These are phyloP conservation scores for Strongylocentrotus purpuratus DNA, from an alignment of 35 echinoderm and acorn worm species.

Conservation along the genomic window DNA sequence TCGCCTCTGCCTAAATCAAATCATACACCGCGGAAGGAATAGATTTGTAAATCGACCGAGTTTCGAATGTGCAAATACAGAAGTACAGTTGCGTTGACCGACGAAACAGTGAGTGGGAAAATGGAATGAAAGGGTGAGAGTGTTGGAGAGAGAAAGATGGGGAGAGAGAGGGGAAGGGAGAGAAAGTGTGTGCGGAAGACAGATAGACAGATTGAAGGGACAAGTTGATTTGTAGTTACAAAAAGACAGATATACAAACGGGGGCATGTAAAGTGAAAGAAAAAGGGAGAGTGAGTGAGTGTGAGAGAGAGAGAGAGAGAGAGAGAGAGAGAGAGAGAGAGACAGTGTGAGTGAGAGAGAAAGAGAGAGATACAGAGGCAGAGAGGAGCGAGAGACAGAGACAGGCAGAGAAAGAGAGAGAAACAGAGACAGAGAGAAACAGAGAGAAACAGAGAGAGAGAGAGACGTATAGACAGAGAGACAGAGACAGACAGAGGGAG, in stretches of 20 bases:
- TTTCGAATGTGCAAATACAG: neutral
- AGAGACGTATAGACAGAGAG: neutral
- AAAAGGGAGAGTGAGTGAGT: too few relatives aligned
- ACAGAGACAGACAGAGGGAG: neutral
- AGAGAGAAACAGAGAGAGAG: neutral
- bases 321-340: too few relatives aligned
- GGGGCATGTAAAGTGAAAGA: too few relatives aligned
- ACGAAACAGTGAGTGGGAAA: neutral
- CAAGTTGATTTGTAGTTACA: too few relatives aligned
- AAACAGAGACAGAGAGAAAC: neutral
- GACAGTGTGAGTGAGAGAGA: neutral
- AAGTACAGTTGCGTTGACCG: neutral
- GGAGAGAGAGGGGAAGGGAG: too few relatives aligned
- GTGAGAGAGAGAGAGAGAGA: too few relatives aligned
- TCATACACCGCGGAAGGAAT: neutral
- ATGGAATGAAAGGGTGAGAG: neutral
- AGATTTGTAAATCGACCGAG: constrained; percentile 17
- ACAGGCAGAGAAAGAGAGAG: neutral
- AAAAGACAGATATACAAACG: too few relatives aligned
- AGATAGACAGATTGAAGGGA: too few relatives aligned
- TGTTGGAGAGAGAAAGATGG: too few relatives aligned
- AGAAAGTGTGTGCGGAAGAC: too few relatives aligned
- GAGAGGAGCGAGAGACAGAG: neutral
- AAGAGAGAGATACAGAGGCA: neutral
- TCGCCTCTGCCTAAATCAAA: neutral